Evolutionary conservation across 2,113 vertebrate genomes (phyloP).

Genomic region (Hippocampus guttulatus): DNA sequence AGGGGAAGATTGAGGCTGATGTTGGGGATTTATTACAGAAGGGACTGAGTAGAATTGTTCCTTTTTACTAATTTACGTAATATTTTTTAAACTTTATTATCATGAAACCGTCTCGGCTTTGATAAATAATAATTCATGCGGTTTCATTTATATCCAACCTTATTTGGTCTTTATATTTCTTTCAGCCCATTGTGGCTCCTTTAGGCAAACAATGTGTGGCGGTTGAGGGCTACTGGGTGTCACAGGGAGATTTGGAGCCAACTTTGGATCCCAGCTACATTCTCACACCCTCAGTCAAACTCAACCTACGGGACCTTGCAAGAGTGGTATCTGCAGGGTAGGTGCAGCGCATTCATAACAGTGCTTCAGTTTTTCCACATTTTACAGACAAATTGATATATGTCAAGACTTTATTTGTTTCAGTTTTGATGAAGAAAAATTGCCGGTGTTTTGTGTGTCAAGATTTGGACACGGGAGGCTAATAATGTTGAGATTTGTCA

Average conservation of each 20-base stretch:
- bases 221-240: conserved; percentile 93
- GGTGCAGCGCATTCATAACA: conserved; percentile 24
- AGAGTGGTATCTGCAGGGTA: conserved; percentile 92
- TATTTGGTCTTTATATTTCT: conserved; percentile 1
- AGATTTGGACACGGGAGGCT: too few relatives aligned
- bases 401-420: too few relatives aligned
- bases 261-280: conserved; percentile 84
- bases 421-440: too few relatives aligned
- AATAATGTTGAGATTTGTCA: too few relatives aligned
- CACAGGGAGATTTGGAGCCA: conserved; percentile 84
- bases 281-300: conserved; percentile 88
- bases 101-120: too few relatives aligned
- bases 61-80: neutral
- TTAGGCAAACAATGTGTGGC: conserved; percentile 72
- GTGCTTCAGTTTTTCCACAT: neutral
- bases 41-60: neutral
- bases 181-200: conserved; percentile 86
- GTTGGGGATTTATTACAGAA: neutral
- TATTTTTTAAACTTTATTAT: too few relatives aligned
- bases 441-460: too few relatives aligned
- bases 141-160: too few relatives aligned
- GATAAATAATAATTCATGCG: too few relatives aligned
- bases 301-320: conserved; percentile 89
- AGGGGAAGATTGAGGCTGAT: neutral
- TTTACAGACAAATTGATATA: neutral